Conservation (phyloP, 2,797 vertebrate genomes). For the Rhyacichthys aspro region DNA sequence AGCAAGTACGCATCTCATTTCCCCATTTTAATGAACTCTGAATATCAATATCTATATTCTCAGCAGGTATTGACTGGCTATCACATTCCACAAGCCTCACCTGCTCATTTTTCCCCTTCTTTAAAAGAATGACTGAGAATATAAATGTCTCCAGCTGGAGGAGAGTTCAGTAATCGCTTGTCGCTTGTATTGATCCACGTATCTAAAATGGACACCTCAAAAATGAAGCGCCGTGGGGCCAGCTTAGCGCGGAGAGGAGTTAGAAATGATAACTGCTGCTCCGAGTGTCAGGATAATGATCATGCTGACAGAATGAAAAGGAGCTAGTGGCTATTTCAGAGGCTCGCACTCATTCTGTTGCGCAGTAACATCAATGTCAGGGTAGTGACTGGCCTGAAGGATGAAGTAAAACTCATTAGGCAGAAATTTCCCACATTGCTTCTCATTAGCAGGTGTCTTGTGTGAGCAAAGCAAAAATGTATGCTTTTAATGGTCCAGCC, state of each 20-base stretch:
- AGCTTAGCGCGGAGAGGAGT: constrained; percentile 15
- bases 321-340: constrained; percentile 11
- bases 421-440: constrained; percentile 2
- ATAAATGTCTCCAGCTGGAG: constrained; percentile 8
- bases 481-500: constrained; percentile 18
- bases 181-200: constrained; percentile 22
- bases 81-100: constrained; percentile 3
- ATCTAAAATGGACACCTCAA: constrained; percentile 17
- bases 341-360: neutral
- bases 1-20: neutral
- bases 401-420: constrained; percentile 21
- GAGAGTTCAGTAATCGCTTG: constrained; percentile 9
- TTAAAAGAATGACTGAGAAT: neutral
- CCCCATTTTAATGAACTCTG: neutral
- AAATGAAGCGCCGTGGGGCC: neutral
- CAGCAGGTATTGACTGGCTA: constrained; percentile 1
- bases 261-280: constrained; percentile 24
- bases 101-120: constrained; percentile 13
- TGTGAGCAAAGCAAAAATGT: constrained; percentile 2
- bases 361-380: constrained; percentile 6
- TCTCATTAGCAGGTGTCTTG: constrained; percentile 10
- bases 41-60: constrained; percentile 1
- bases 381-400: constrained; percentile 13
- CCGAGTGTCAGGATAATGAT: constrained; percentile 27
- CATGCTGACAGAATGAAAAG: constrained; percentile 14